Percentiles rank a stretch among this genome's conserved stretches.
Conservation (phyloP, 1,140 invertebrate genomes). For the Spodoptera litura region DNA sequence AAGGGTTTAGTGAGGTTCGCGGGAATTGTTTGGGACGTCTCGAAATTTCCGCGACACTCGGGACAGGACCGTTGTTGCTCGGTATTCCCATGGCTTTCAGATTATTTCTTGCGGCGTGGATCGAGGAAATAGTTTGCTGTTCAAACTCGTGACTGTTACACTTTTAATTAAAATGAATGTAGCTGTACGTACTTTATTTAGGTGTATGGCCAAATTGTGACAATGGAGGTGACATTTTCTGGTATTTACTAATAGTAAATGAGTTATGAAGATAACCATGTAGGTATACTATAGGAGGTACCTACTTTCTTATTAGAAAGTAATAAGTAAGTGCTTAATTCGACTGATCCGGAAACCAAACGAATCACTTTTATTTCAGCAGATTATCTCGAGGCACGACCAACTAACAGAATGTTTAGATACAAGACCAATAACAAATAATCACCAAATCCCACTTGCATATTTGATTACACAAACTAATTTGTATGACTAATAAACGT, state of each 20-base stretch:
- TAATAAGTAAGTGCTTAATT: too few relatives aligned
- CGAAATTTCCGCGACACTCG: slow-evolving; percentile 20
- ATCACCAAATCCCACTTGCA: slow-evolving; percentile 27
- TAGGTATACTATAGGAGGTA: too few relatives aligned
- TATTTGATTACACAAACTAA: slow-evolving; percentile 41
- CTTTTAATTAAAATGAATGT: background rate
- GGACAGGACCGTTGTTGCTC: background rate
- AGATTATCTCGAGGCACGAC: too few relatives aligned
- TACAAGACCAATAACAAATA: slow-evolving; percentile 13
- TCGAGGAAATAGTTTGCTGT: background rate
- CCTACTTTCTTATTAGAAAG: too few relatives aligned
- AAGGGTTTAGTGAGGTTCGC: slow-evolving; percentile 20
- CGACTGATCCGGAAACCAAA: too few relatives aligned
- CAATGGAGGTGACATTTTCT: too few relatives aligned
- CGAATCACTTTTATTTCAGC: too few relatives aligned
- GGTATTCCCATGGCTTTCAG: slow-evolving; percentile 3
- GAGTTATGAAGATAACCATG: too few relatives aligned
- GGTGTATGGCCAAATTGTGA: too few relatives aligned
- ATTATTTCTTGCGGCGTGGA: slow-evolving; percentile 15
- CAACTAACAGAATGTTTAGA: background rate
- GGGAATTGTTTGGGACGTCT: background rate
- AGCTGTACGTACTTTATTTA: too few relatives aligned
- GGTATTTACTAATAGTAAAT: too few relatives aligned
- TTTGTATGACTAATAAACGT: slow-evolving; percentile 38
- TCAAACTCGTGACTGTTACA: background rate